These are phyloP conservation scores for Garrulus glandarius DNA, from an alignment of 2,797 vertebrate species.

Conservation along the genomic window DNA sequence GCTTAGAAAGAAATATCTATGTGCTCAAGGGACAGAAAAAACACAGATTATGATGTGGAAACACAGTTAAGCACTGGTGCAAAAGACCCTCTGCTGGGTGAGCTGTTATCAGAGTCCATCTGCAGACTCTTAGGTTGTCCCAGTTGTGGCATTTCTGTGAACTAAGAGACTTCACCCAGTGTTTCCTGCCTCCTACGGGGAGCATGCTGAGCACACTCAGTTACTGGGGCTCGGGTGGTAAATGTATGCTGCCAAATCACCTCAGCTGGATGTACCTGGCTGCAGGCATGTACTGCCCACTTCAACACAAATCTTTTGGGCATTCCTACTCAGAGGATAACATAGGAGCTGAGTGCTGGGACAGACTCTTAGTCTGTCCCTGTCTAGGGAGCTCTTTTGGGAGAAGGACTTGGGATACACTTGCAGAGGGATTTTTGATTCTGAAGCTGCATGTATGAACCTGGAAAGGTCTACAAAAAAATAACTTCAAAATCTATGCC, in stretches of 20 bases:
- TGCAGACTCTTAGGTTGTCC: not conserved
- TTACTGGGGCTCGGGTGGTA: not conserved
- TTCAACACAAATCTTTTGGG: not conserved
- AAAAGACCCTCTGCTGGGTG: not conserved
- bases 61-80: not conserved
- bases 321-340: not conserved
- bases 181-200: not conserved
- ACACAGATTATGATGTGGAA: not conserved
- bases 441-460: not conserved
- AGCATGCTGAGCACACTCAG: not conserved
- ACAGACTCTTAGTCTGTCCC: not conserved
- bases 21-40: not conserved
- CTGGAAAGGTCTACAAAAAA: not conserved
- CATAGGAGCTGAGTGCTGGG: not conserved
- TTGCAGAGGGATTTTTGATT: not conserved
- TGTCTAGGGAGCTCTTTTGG: not conserved
- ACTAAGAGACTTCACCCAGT: not conserved
- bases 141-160: not conserved
- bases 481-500: not conserved
- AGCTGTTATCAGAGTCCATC: not conserved
- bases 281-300: accelerated
- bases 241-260: not conserved
- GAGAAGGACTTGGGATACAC: not conserved
- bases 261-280: not conserved
- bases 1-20: not conserved